phyloP scores from a whole-genome alignment of 2,888 invertebrate genomes.

The Scaptodrosophila latifasciaeformis region DNA sequence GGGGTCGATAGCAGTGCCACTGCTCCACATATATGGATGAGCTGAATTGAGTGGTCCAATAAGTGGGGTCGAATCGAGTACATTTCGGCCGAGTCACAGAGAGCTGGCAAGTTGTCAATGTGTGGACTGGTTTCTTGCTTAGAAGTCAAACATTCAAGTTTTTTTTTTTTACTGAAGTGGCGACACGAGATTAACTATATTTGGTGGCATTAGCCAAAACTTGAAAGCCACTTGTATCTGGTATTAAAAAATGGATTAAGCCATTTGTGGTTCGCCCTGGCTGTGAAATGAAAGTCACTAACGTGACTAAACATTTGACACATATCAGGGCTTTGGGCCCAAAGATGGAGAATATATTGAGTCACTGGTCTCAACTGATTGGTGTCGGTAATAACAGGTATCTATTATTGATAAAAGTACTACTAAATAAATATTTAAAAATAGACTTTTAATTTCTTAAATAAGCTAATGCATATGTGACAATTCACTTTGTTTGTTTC shows the following conservation, averaged over 20 bases:
- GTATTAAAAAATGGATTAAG: constrained; percentile 24
- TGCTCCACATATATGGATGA: constrained; percentile 31
- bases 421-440: too few relatives aligned
- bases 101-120: too few relatives aligned
- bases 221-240: constrained; percentile 27
- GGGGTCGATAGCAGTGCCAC: constrained; percentile 14
- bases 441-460: too few relatives aligned
- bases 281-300: background rate
- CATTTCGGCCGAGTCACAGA: constrained; percentile 13
- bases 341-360: too few relatives aligned
- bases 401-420: too few relatives aligned
- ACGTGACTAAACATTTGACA: constrained; percentile 47
- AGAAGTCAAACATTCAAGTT: constrained; percentile 14
- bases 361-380: too few relatives aligned
- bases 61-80: constrained; percentile 37
- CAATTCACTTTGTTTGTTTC: too few relatives aligned
- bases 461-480: too few relatives aligned
- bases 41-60: constrained; percentile 31
- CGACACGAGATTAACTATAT: constrained; percentile 6
- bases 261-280: constrained; percentile 14
- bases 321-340: constrained; percentile 14
- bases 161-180: background rate
- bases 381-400: too few relatives aligned
- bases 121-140: constrained; percentile 41
- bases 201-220: constrained; percentile 20